Evolutionary conservation across 1,140 invertebrate genomes (phyloP), one percentile per base, ranked within the genome.

Genomic region (Drosophila ambigua): DNA sequence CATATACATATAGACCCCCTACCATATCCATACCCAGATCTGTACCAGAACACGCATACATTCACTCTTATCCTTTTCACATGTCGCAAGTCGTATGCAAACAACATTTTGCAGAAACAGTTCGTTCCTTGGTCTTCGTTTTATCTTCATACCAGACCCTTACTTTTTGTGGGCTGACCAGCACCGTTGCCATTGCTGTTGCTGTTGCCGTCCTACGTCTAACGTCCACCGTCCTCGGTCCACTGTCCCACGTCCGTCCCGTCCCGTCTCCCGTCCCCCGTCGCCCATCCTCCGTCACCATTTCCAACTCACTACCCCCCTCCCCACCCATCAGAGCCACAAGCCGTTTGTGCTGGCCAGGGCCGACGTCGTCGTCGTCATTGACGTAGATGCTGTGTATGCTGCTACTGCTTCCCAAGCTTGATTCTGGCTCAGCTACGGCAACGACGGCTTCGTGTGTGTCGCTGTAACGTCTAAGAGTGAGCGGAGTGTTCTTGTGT

Each of bases 11-110:
- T 9, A 60, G 6, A 58, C 15, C 35, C 44, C 23, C 39, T 20
- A 4, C 39, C 52, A 31, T 24, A 51, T 41, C 48, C 15, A 52
- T 50, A 62, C 20, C 45, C 58, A 71, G 28, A 71, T 46, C 54
- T 28, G 43, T 59, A 52, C 64, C 16, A 6, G 15, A 23, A 48
- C 43, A 61, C 51, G 58, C 72, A 77, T 53, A 77, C 53, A 77
- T 65, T 55, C 67, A 73, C 83, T 88, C 83, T 88, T 88, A 88
- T 88, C 83, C 83, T 88, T 88, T 88, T 88, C 83, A 88, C 90
- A 91, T 91, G 87, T 91, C 89, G 89, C 89, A 91, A 91, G 90
- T 91, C 87, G 85, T 91, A 91, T 91, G 90, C 90, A 91, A 91
- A 91, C 89, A 90, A 91, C 81, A 90, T 91, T 91, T 91, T 90